Percentiles rank a stretch among this genome's conserved stretches.
Conservation (phyloP, 2,113 vertebrate genomes). For the Eclectus roratus region DNA sequence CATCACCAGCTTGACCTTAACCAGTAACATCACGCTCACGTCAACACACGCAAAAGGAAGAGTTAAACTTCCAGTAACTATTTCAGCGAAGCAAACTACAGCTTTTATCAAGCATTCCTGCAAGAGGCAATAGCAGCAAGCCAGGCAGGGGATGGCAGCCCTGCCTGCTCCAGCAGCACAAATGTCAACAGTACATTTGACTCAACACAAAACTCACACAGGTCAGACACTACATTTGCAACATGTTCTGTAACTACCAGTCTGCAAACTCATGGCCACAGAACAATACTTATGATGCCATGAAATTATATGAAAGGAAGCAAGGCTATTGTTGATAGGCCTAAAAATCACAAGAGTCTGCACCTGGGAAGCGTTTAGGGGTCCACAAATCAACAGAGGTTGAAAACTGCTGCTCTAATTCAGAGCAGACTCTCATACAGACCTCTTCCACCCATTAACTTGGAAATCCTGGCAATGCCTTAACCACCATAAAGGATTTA, state of each 20-base stretch:
- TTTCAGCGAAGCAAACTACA: neutral
- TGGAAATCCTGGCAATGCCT: neutral
- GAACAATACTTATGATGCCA: neutral
- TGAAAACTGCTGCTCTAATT: constrained; percentile 36
- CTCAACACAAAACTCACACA: neutral
- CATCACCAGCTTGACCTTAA: neutral
- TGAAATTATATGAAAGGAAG: neutral
- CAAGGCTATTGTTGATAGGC: neutral
- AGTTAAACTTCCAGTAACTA: neutral
- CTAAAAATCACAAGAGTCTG: neutral
- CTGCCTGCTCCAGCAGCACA: neutral
- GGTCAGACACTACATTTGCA: neutral
- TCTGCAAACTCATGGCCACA: neutral
- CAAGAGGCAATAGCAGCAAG: no score
- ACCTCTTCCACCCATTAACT: constrained; percentile 32
- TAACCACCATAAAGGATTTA: neutral
- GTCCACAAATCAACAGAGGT: neutral
- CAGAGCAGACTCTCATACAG: constrained; percentile 1
- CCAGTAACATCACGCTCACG: accelerated
- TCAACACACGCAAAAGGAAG: accelerated
- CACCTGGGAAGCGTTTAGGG: constrained; percentile 32
- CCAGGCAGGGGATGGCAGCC: neutral
- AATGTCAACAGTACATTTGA: neutral
- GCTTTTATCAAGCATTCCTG: neutral
- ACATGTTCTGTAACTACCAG: neutral